Conservation (phyloP, 2,113 vertebrate genomes). For the Tragelaphus imberbis region DNA sequence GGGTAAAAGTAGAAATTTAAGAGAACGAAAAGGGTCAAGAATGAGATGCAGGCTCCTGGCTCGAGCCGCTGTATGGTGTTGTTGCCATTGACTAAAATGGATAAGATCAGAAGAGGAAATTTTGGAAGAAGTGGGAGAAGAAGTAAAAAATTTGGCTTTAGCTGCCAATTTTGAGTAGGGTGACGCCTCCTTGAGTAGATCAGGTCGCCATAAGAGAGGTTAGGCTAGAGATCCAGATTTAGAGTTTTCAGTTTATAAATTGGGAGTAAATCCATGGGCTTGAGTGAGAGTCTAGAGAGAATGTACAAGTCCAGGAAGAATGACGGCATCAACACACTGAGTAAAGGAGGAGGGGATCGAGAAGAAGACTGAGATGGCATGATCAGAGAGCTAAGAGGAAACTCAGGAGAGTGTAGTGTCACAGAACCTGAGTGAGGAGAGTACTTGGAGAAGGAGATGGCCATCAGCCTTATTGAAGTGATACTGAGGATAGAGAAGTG, state of each 20-base stretch:
- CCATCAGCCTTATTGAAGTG: neutral
- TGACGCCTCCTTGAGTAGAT: neutral
- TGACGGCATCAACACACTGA: neutral
- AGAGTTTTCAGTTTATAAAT: neutral
- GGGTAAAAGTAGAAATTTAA: neutral
- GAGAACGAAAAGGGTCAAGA: neutral
- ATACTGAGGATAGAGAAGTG: neutral
- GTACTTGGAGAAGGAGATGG: neutral
- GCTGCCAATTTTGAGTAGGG: neutral
- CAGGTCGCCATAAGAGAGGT: neutral
- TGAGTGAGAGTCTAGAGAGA: neutral
- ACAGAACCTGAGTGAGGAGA: neutral
- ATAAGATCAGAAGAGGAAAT: neutral
- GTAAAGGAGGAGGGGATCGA: neutral
- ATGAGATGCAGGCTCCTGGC: neutral
- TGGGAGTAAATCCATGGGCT: neutral
- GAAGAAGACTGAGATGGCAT: neutral
- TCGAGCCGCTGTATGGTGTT: neutral
- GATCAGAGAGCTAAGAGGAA: neutral
- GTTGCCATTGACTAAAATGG: neutral
- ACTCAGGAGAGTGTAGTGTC: neutral
- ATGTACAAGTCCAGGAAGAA: neutral
- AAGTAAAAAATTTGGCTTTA: neutral
- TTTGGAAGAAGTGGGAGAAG: neutral
- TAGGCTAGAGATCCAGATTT: neutral